These are phyloP conservation scores for Eilema griseolum DNA, from an alignment of 2,888 invertebrate genomes.

Conservation along the genomic window DNA sequence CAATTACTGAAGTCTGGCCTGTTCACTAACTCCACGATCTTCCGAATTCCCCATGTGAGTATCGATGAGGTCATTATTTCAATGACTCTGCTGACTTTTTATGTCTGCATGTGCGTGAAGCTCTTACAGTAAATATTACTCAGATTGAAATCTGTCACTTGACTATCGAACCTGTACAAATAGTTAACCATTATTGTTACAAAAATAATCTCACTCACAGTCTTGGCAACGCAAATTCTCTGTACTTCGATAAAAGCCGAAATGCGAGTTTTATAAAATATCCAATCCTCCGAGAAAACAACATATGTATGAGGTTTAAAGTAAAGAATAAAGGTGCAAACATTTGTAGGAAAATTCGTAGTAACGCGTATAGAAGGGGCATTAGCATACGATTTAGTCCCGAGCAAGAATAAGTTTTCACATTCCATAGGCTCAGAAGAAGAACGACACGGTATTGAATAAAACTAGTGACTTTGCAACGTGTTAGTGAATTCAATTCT, in stretches of 20 bases:
- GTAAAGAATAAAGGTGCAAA: background rate
- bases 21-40: slow-evolving; percentile 37
- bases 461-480: slow-evolving; percentile 49
- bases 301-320: background rate
- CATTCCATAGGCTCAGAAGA: slow-evolving; percentile 27
- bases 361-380: slow-evolving; percentile 8
- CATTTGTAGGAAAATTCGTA: background rate
- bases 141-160: background rate
- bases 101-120: background rate
- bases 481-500: slow-evolving; percentile 32
- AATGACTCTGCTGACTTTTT: background rate
- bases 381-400: slow-evolving; percentile 20
- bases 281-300: background rate
- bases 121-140: background rate
- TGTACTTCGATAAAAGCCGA: background rate
- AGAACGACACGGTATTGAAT: slow-evolving; percentile 51
- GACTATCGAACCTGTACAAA: background rate
- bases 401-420: slow-evolving; percentile 25
- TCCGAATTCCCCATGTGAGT: slow-evolving; percentile 29
- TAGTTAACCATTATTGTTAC: background rate
- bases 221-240: background rate
- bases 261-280: background rate
- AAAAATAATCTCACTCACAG: background rate
- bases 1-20: slow-evolving; percentile 55
- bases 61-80: slow-evolving; percentile 15